Conservation (phyloP, 2,888 invertebrate species). For the Epirrhoe alternata region DNA sequence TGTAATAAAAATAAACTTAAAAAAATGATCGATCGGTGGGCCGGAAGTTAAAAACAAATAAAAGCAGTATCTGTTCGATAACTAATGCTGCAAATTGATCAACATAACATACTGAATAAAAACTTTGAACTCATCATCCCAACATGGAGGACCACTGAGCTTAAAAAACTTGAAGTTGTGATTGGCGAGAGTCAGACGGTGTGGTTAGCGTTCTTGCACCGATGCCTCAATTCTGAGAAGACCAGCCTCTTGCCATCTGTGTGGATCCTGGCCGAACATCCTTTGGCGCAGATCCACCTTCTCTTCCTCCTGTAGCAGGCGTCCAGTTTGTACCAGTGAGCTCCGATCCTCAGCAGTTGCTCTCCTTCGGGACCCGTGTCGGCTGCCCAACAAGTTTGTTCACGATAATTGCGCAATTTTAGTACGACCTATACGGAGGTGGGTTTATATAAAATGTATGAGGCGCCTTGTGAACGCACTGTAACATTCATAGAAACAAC, state of each 20-base stretch:
- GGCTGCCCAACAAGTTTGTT: constrained; percentile 27
- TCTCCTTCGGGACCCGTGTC: constrained; percentile 43
- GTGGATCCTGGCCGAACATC: constrained; percentile 75
- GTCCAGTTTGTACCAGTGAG: constrained; percentile 74
- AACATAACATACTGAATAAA: background rate
- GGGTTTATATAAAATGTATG: background rate
- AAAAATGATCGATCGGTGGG: constrained; percentile 9
- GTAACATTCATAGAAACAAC: background rate
- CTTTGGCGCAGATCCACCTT: constrained; percentile 77
- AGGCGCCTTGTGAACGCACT: background rate
- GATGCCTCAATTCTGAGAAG: constrained; percentile 70
- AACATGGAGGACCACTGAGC: too few species aligned
- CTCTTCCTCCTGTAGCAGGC: constrained; percentile 66
- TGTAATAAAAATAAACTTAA: constrained; percentile 7
- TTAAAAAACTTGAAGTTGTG: background rate
- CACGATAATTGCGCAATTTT: constrained; percentile 11
- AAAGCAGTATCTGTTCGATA: constrained; percentile 3
- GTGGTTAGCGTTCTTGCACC: constrained; percentile 59
- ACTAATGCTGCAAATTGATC: constrained; percentile 2
- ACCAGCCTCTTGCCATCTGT: constrained; percentile 72
- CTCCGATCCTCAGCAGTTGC: constrained; percentile 68
- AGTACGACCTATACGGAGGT: background rate
- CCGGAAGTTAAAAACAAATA: constrained; percentile 2
- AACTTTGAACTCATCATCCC: background rate
- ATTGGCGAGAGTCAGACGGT: constrained; percentile 55